Conservation (phyloP, 35 echinoderm and acorn worm genomes). For the Acanthaster planci region DNA sequence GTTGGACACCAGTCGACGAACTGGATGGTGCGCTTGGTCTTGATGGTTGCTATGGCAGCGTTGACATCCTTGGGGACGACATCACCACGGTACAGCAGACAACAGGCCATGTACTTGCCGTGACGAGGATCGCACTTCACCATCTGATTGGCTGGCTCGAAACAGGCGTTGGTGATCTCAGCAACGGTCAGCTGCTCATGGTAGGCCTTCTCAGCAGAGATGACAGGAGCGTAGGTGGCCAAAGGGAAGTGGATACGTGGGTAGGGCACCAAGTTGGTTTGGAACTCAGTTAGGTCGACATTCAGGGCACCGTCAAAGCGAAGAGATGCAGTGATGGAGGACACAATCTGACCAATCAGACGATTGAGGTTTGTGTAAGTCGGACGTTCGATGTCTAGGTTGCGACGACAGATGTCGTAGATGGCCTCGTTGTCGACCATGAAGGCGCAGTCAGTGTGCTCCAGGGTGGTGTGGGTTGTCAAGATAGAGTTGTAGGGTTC, state of each 20-base stretch:
- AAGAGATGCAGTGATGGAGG: conserved; percentile 73
- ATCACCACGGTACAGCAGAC: conserved; percentile 86
- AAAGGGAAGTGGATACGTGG: conserved; percentile 83
- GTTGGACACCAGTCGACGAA: conserved; percentile 99
- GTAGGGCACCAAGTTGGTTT: conserved; percentile 86
- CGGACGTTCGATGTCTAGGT: conserved; percentile 50
- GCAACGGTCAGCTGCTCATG: conserved; percentile 61
- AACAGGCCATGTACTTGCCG: conserved; percentile 99
- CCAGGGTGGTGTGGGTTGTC: conserved; percentile 53
- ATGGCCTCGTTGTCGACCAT: conserved; percentile 64
- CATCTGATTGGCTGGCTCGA: conserved; percentile 93
- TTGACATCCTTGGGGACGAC: conserved; percentile 99
- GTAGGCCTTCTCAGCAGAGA: conserved; percentile 66
- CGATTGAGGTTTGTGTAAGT: conserved; percentile 74
- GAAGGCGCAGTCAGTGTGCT: conserved; percentile 50
- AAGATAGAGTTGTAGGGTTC: conserved; percentile 62
- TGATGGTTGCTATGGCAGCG: conserved; percentile 95
- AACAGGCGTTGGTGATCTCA: conserved; percentile 94
- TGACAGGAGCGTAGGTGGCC: conserved; percentile 67
- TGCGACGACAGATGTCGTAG: conserved; percentile 50
- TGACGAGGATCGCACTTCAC: conserved; percentile 95
- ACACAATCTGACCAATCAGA: conserved; percentile 77
- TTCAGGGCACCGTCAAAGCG: conserved; percentile 73
- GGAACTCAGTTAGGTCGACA: conserved; percentile 78
- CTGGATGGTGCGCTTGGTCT: conserved; percentile 99